phyloP scores from a whole-genome alignment of 2,797 vertebrate genomes.

The Sebastes cheni region DNA sequence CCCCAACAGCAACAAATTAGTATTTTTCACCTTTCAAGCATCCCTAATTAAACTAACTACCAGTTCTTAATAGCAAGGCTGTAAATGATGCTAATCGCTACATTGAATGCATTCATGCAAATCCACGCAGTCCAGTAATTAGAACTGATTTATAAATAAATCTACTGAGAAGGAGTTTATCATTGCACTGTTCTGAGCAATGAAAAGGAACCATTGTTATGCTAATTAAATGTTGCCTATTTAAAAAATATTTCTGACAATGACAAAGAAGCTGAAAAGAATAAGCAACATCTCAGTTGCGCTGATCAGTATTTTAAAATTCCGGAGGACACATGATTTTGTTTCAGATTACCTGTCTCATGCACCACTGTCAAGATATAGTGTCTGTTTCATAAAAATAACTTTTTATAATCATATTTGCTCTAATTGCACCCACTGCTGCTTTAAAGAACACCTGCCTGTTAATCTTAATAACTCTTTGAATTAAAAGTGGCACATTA shows the following conservation, averaged over 20 bases:
- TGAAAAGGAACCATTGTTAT: background rate
- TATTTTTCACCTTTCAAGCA: constrained; percentile 1
- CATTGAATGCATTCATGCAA: background rate
- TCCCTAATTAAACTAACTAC: constrained; percentile 20
- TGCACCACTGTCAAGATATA: too few species aligned
- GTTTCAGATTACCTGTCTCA: too few species aligned
- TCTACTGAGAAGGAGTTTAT: background rate
- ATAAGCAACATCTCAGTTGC: background rate
- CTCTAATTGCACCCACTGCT: too few species aligned
- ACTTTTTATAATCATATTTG: too few species aligned
- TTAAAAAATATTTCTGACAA: background rate
- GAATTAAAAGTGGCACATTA: background rate
- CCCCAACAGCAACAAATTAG: background rate
- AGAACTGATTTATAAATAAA: constrained; percentile 28
- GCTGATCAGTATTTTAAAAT: background rate
- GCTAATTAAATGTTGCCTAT: background rate
- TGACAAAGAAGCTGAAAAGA: background rate
- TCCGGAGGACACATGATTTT: background rate
- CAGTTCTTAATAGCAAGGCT: background rate
- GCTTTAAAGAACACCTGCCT: background rate
- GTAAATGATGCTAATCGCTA: background rate
- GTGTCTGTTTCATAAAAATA: too few species aligned
- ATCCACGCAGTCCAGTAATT: constrained; percentile 18
- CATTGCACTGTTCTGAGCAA: background rate
- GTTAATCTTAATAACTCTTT: background rate